Percentiles rank a stretch among this genome's conserved stretches.
Evolutionary conservation across 1,140 invertebrate species (phyloP).

Genomic region (Drosophila yakuba): DNA sequence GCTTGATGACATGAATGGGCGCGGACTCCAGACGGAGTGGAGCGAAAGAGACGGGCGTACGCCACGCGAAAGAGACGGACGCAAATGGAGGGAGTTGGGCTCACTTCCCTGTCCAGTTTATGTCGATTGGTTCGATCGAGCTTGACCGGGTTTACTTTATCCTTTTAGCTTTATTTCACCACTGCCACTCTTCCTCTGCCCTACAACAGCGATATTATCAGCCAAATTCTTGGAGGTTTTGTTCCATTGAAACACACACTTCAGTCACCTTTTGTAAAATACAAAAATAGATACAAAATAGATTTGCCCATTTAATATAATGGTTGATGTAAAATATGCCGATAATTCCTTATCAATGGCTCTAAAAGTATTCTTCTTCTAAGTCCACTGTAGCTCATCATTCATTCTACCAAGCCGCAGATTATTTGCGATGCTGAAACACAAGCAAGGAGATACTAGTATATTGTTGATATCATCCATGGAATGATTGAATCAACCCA

Average conservation of each 20-base stretch:
- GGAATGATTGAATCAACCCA: slow-evolving; percentile 77
- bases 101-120: slow-evolving; percentile 58
- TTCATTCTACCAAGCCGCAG: slow-evolving; percentile 3
- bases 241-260: slow-evolving; percentile 9
- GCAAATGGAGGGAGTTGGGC: slow-evolving; percentile 23
- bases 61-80: slow-evolving; percentile 6
- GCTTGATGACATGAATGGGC: slow-evolving; percentile 84
- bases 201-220: slow-evolving; percentile 30
- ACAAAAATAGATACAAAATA: too few relatives aligned
- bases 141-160: slow-evolving; percentile 24
- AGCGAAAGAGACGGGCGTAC: slow-evolving; percentile 22
- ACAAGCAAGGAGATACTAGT: not conserved
- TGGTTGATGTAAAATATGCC: too few relatives aligned
- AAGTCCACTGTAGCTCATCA: slow-evolving; percentile 1
- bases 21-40: slow-evolving; percentile 66
- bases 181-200: not conserved
- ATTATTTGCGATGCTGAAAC: slow-evolving; percentile 3
- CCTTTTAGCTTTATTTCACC: slow-evolving; percentile 9
- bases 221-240: slow-evolving; percentile 1
- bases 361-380: not conserved
- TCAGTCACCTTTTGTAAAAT: slow-evolving; percentile 11
- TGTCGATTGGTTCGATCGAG: slow-evolving; percentile 28
- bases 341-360: not conserved
- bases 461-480: slow-evolving; percentile 62
- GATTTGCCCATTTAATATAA: too few relatives aligned